Base-by-base conservation (phyloP, 2,888 invertebrate species). In the Auanema sp. region DNA sequence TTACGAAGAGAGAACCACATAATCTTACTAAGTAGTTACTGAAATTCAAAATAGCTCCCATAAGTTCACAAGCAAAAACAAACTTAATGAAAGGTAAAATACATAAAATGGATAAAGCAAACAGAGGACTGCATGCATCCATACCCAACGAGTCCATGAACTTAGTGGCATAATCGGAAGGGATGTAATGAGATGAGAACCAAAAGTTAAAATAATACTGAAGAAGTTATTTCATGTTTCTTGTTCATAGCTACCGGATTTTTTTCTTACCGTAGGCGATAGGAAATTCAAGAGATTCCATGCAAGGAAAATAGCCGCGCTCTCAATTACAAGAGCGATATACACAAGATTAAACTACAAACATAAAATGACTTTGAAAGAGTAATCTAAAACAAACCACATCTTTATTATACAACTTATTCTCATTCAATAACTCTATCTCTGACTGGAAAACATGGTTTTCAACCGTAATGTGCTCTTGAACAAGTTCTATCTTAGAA, bases 131-230 rank as follows among this genome's bases (percentile, higher is more conserved):
- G 43, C 62, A 62, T 18, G 62, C 62, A 12, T 50, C 12, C 41
- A 51, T 42, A 12, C 62, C 62, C 23, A 62, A 18, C 24, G 56
- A 43, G n/a, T 57, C 42, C 12, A 62, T 40, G 23, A 62, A 62
- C n/a, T 62, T 43, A 5, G 14, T 21, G 6, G 33, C 62, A 24
- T 49, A 57, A 2, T 40, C 18, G 2, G 33, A 43, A 1, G 62
- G 62, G 12, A 62, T 40, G 40, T 62, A 57, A 21, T 24, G 16
- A 25, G 43, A 55, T 1, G 62, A 62, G 18, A 57, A 62, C 62
- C 62, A 62, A 41, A 57, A 62, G 42, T 56, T 53, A 40, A 62
- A 62, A 40, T 62, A 62, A 44, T 57, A 62, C 62, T 62, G 41
- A 33, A 33, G 8, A 33, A 33, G 3, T 24, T 24, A n/a, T 58